A percentile compares a stretch with the other conserved stretches of the same genome.
Evolutionary conservation across 2,797 vertebrate genomes (phyloP).

Genomic region (Vireo griseus): DNA sequence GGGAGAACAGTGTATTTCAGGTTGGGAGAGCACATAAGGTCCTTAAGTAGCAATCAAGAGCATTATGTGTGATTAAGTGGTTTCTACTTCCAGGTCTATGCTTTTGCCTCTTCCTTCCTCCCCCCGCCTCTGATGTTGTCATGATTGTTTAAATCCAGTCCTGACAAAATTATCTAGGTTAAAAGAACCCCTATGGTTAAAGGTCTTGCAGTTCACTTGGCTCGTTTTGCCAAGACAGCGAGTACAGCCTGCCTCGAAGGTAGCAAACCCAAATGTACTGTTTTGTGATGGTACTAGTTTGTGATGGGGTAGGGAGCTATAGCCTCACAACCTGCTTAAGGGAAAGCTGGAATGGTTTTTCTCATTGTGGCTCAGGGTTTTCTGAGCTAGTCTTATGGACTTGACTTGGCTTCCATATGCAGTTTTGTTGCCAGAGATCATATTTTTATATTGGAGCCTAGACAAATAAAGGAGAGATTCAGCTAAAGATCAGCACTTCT

Average conservation of each 20-base stretch:
- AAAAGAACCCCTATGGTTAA: not conserved
- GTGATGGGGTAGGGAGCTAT: not conserved
- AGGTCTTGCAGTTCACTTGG: not conserved
- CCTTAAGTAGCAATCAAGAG: not conserved
- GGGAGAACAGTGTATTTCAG: not conserved
- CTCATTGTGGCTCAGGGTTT: not conserved
- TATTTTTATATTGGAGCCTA: constrained; percentile 15
- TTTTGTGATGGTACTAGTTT: not conserved
- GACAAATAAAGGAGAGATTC: not conserved
- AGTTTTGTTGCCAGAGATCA: constrained; percentile 22
- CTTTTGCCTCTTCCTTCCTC: constrained; percentile 18
- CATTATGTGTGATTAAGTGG: not conserved
- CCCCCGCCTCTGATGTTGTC: not conserved
- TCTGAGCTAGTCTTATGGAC: not conserved
- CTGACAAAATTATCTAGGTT: not conserved
- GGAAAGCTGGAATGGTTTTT: not conserved
- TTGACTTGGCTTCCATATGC: not conserved
- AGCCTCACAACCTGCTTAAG: not conserved
- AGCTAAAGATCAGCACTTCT: not conserved
- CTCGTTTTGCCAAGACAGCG: not conserved
- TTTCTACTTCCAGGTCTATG: not conserved
- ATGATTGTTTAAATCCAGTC: not conserved
- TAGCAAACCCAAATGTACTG: not conserved
- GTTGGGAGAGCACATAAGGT: not conserved
- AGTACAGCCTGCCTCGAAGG: accelerated